These are phyloP conservation scores for Cryptus viduatorius DNA, from an alignment of 2,888 invertebrate genomes.

Conservation along the genomic window DNA sequence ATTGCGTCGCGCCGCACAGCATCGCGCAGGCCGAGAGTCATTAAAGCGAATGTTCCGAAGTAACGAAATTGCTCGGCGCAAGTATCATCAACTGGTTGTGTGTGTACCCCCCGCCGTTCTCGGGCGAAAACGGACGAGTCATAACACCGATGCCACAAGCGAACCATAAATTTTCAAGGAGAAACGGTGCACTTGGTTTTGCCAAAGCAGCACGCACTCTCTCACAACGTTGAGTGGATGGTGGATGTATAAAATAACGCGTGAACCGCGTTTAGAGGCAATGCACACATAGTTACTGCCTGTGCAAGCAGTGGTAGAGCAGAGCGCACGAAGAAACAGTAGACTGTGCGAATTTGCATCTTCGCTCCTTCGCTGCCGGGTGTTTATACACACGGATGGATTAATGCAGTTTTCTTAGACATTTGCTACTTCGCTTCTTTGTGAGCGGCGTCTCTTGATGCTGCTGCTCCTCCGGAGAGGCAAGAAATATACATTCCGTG, in stretches of 20 bases:
- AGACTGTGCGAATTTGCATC: conserved; percentile 74
- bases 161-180: conserved; percentile 77
- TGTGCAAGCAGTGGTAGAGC: background rate
- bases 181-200: conserved; percentile 54
- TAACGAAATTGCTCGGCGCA: conserved; percentile 72
- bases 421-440: conserved; percentile 7
- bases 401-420: conserved; percentile 37
- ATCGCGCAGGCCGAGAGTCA: conserved; percentile 68
- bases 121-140: conserved; percentile 66
- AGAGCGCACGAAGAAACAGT: background rate
- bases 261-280: conserved; percentile 47
- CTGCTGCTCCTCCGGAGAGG: background rate
- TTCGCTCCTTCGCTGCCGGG: conserved; percentile 75
- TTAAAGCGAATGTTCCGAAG: conserved; percentile 76
- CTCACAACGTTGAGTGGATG: conserved; percentile 45
- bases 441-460: background rate
- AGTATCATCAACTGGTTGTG: conserved; percentile 47
- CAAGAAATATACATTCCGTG: conserved; percentile 15
- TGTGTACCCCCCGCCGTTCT: background rate
- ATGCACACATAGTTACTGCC: conserved; percentile 27
- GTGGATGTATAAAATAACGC: conserved; percentile 53
- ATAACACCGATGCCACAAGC: conserved; percentile 71
- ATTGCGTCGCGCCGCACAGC: conserved; percentile 67
- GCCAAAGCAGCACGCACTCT: conserved; percentile 24
- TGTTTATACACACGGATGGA: conserved; percentile 37